Percentiles rank a stretch among this genome's conserved stretches.
phyloP scores from a whole-genome alignment of 1,140 invertebrate genomes.

The Bombus confusus region DNA sequence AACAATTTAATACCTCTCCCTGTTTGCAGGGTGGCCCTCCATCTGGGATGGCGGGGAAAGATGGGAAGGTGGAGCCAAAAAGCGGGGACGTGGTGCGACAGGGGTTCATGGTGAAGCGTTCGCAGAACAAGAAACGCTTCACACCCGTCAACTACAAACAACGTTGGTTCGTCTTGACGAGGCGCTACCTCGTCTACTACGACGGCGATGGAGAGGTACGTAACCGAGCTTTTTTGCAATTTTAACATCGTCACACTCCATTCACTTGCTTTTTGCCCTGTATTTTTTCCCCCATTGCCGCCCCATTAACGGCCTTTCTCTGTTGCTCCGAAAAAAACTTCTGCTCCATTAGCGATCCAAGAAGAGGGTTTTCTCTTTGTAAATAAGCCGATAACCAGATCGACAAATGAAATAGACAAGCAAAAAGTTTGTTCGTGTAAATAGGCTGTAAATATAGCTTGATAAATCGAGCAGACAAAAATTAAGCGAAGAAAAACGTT shows the following conservation, averaged over 20 bases:
- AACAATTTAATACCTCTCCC: background rate
- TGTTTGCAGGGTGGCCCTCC: constrained; percentile 65
- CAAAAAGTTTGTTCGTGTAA: background rate
- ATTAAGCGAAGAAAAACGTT: background rate
- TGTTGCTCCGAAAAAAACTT: background rate
- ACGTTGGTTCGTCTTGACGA: constrained; percentile 91
- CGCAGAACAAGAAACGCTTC: constrained; percentile 93
- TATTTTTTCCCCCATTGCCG: background rate
- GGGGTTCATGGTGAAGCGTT: constrained; percentile 92
- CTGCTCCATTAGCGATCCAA: background rate
- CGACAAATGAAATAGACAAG: background rate
- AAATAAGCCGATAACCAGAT: background rate
- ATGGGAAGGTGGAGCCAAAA: constrained; percentile 76
- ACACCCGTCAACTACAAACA: constrained; percentile 93
- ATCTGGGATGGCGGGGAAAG: constrained; percentile 77
- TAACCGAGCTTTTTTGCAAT: background rate
- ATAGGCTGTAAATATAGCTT: background rate
- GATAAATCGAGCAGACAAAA: background rate
- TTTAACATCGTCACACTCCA: background rate
- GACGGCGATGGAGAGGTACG: constrained; percentile 88
- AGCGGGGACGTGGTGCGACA: constrained; percentile 78
- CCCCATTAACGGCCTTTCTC: background rate
- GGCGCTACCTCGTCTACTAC: constrained; percentile 89
- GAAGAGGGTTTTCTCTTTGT: background rate
- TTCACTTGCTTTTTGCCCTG: background rate